Conservation (phyloP, 2,797 vertebrate species). For the Lateolabrax maculatus region DNA sequence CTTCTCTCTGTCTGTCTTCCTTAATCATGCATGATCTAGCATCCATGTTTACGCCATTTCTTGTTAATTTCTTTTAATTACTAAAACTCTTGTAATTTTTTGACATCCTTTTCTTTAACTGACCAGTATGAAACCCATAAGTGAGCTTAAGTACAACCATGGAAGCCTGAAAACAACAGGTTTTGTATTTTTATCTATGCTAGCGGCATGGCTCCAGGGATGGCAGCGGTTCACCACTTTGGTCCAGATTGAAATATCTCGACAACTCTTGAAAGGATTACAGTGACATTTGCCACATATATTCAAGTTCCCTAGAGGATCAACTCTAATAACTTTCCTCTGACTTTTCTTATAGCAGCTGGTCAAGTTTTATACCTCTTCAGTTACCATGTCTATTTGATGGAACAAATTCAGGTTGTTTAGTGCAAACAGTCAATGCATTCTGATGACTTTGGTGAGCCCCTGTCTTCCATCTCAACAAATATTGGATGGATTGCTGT, state of each 20-base stretch:
- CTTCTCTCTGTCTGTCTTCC: neutral
- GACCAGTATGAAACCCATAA: neutral
- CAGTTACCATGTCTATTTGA: too few species aligned
- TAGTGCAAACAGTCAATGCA: too few species aligned
- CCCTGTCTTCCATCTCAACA: neutral
- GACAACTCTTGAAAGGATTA: neutral
- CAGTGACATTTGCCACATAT: neutral
- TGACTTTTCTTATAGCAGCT: too few species aligned
- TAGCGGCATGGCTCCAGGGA: neutral
- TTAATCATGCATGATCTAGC: constrained; percentile 3
- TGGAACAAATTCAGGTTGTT: too few species aligned
- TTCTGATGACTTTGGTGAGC: neutral
- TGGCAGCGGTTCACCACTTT: neutral
- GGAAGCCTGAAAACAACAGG: neutral
- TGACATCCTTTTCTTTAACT: constrained; percentile 15
- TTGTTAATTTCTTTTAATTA: constrained; percentile 17
- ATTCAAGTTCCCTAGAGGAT: neutral
- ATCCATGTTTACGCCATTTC: constrained; percentile 8
- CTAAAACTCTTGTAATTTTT: constrained; percentile 6
- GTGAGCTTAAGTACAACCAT: neutral
- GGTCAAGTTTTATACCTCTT: too few species aligned
- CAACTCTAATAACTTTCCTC: neutral
- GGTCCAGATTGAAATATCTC: neutral
- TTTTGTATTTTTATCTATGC: neutral
- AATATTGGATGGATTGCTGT: neutral